Base-by-base conservation (phyloP, 2,113 vertebrate genomes). In the Ageneiosus marmoratus region DNA sequence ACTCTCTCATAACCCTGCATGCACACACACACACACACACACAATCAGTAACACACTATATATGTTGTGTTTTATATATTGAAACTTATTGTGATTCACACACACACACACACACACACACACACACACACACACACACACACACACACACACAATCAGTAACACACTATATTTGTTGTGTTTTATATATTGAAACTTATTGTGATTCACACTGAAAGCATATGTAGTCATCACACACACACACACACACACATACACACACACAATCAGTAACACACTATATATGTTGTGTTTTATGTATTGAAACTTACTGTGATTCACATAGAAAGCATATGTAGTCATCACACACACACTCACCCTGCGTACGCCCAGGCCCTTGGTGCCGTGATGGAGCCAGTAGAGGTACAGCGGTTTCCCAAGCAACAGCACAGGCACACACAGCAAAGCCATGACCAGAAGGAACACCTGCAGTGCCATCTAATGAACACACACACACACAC, bases 401-500 rank as follows among this genome's bases (percentile, higher is more conserved):
- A 99, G 89, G 90, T 98, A 99, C 5, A 98, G 91, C 0, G 98
- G 98, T 88, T 97, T 99, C 24, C 97, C 98, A 55, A 99, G 83
- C 85, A 99, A 94, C 91, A 99, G 91, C 22, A 99, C 94, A 0
- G 97, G 98, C 53, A 97, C 95, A 0, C 95, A 96, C 86, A 99
- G 84, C 20, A 95, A 81, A 0, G 96, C 96, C 77, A 98, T n/a
- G 0, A 90, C 85, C 18, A 99, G 84, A 55, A 99, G 90, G 89
- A 97, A 94, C 5, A 93, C 91, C 88, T 99, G 97, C 55, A 99
- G 86, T n/a, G 92, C 93, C 34, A 83, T 84, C 98, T 99, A 93
- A 0, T 0, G 85, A 24, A 82, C 22, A 86, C 83, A 84, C 50
- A 1, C 63, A 82, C 75, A 87, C 41, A 77, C 55, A 74, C n/a